Conservation (phyloP, 1,140 invertebrate species). For the Brachionus paranguensis region DNA sequence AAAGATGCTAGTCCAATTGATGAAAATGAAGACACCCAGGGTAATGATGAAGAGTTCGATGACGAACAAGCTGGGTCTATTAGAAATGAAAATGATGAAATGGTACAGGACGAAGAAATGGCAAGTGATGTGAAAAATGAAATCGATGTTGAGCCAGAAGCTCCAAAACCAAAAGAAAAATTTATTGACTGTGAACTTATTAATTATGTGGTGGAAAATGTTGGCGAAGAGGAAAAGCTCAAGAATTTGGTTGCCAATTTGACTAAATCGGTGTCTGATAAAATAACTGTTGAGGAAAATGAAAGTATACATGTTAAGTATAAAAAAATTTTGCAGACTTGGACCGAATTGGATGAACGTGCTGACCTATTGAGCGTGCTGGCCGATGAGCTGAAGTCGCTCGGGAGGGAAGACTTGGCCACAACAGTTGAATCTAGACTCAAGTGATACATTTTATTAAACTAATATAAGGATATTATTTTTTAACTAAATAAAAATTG, state of each 20-base stretch:
- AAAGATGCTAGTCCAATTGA: background rate
- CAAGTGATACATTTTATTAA: background rate
- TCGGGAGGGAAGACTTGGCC: background rate
- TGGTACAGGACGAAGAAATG: slow-evolving; percentile 7
- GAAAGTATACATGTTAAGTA: background rate
- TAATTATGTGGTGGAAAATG: background rate
- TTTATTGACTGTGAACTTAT: slow-evolving; percentile 14
- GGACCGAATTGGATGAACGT: slow-evolving; percentile 10
- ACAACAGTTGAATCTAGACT: background rate
- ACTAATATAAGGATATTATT: background rate
- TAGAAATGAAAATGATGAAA: background rate
- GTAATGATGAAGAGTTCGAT: slow-evolving; percentile 7
- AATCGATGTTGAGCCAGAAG: background rate
- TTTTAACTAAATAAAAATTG: background rate
- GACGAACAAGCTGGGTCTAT: background rate
- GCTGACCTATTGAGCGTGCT: background rate
- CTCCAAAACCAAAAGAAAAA: background rate
- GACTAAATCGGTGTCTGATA: background rate
- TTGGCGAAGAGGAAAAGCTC: background rate
- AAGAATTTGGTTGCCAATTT: background rate
- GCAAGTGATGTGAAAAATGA: background rate
- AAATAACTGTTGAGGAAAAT: background rate
- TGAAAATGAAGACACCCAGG: slow-evolving; percentile 11
- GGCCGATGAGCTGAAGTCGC: background rate
- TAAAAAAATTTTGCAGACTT: slow-evolving; percentile 28